Evolutionary conservation across 2,888 invertebrate species (phyloP), one percentile per base, ranked within the genome.

Genomic region (Andrena hattorfiana): DNA sequence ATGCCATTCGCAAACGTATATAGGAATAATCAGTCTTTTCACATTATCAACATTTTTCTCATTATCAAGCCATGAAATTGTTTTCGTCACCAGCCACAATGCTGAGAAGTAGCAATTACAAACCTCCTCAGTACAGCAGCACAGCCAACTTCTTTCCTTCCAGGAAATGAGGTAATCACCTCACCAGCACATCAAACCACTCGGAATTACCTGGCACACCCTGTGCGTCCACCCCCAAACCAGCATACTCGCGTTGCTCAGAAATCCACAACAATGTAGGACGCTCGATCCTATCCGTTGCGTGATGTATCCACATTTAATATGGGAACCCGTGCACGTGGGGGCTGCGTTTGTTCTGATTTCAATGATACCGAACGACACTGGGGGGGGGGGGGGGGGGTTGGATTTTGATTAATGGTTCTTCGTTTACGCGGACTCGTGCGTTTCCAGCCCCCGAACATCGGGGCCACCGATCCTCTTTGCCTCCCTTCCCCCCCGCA

Each of bases 251-350:
- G 51, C 60, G 49, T 20, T 56, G 51, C 32, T 35, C 56, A 60
- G 74, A 74, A 62, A 70, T 60, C 77, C 42, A 60, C 77, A 76
- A 67, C 67, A 76, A 76, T 77, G 77, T 56, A 32, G 49, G 60
- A 62, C 72, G 66, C 48, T 54, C 77, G 71, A 78, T 68, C 82
- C 88, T 88, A 85, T 49, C 74, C 75, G 81, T 80, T 81, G 80
- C 85, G 84, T 89, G 89, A 89, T 89, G 87, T 87, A 89, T 89
- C 82, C 82, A 64, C 83, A 77, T 88, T 89, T 89, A 89, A 89
- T 89, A 89, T 87, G 89, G 80, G 85, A 89, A 89, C 82, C 80
- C 78, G 84, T 63, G 68, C 88, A 85, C 86, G 70, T 81, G 76
- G 77, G 76, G 77, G 51, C 49, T 54, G 20, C 84, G 86, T 86